Evolutionary conservation across 2,797 vertebrate genomes (phyloP), one percentile per base, ranked within the genome.

Genomic region (Phalloptychus januarius): DNA sequence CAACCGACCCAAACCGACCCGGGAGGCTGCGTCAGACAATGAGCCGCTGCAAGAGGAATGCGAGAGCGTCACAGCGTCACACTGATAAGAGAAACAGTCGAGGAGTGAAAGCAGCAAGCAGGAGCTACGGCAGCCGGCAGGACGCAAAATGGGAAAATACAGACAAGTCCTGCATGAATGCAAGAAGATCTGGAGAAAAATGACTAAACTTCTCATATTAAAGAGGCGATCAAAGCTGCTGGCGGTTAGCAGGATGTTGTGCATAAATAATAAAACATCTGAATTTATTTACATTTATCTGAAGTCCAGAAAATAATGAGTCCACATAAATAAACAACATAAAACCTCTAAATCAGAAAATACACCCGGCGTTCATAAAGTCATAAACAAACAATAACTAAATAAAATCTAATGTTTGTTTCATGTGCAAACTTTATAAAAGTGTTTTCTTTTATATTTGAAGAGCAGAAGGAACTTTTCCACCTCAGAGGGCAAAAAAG

Each of bases 41-140:
- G 78, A 90, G 76, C 78, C 67, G 67, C 74, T 28, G 7, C 0
- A 15, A 20, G 54, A 83, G 83, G 89, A 90, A 89, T 90, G 83
- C 20, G 56, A 40, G 56, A 61, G 78, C 83, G 75, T 82, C 79
- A 83, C 56, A 1, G n/a, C 63, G 89, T 86, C 54, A 73, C 76
- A 28, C 83, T 2, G 86, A 89, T 90, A 91, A 87, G 87, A 72
- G 72, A 12, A 72, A n/a, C n/a, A n/a, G n/a, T n/a, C n/a, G n/a
- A n/a, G 16, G 16, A 36, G 33, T 36, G 46, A 48, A 48, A 48
- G 18, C 48, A 23, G 46, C 46, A 48, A 20, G 7, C 46, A 15
- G 46, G 45, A 45, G 44, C 44, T 16, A 0, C 45, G 15, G 45
- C 45, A 46, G 45, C 45, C 45, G 4, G 45, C 45, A 46, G 45